These are phyloP conservation scores for Dermatemys mawii DNA, from an alignment of 2,113 vertebrate genomes.

Conservation along the genomic window DNA sequence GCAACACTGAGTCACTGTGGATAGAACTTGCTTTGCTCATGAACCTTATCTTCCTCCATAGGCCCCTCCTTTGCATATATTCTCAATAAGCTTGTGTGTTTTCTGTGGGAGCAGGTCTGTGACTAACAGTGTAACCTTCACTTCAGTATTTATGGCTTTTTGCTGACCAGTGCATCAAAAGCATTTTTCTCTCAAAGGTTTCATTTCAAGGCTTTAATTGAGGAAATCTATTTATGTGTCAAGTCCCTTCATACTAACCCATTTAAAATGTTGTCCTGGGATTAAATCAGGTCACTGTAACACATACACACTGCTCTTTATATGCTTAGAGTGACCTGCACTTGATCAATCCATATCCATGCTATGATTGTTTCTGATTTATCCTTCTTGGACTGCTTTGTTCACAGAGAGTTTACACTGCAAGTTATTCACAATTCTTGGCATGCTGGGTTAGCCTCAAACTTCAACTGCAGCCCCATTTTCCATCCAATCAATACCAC, in stretches of 20 bases:
- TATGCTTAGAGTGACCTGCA: conserved; percentile 23
- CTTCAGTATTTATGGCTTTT: conserved; percentile 36
- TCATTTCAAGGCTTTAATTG: conserved; percentile 69
- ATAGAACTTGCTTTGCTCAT: conserved; percentile 15
- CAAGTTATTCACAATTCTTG: conserved; percentile 65
- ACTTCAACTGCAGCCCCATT: conserved; percentile 49
- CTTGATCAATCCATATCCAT: conserved; percentile 60
- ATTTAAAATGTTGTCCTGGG: conserved; percentile 52
- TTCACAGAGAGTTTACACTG: conserved; percentile 66
- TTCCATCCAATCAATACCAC: conserved; percentile 40
- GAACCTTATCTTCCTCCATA: neutral
- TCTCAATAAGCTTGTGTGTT: neutral
- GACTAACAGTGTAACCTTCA: conserved; percentile 40
- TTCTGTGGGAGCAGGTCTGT: conserved; percentile 61
- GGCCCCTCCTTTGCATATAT: conserved; percentile 26
- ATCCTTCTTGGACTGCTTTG: conserved; percentile 55
- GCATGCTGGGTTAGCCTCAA: conserved; percentile 47
- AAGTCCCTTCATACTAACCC: conserved; percentile 37
- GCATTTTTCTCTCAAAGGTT: conserved; percentile 63
- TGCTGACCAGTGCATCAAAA: conserved; percentile 51
- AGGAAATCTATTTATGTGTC: conserved; percentile 63
- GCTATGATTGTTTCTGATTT: conserved; percentile 60
- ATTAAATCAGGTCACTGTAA: conserved; percentile 62
- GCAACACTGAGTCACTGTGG: neutral
- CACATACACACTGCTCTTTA: conserved; percentile 8